A percentile compares a stretch with the other conserved stretches of the same genome.
phyloP scores from a whole-genome alignment of 64 coral and sea anemone species.

The Trachythela sp. region DNA sequence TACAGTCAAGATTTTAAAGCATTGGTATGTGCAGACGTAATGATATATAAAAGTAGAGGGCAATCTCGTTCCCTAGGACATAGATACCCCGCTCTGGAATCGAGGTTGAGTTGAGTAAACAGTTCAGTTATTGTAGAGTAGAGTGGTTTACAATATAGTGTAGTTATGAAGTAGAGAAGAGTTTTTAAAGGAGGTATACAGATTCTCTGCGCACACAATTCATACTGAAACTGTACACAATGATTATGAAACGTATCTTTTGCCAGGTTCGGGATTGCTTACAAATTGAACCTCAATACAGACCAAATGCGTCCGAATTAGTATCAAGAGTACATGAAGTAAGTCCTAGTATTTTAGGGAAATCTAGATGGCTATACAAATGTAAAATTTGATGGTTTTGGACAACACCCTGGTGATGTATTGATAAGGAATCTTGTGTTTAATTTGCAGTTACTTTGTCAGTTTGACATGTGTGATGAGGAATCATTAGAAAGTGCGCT shows the following conservation, averaged over 20 bases:
- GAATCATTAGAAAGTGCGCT: slow-evolving; percentile 3
- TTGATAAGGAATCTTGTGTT: neutral
- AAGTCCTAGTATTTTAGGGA: neutral
- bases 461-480: slow-evolving; percentile 5
- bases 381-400: neutral
- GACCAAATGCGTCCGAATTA: neutral
- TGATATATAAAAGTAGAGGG: neutral
- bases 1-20: slow-evolving; percentile 81
- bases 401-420: neutral
- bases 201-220: no score
- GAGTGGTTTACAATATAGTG: no score
- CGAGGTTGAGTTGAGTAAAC: no score
- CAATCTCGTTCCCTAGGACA: neutral
- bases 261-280: neutral
- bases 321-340: neutral
- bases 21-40: slow-evolving; percentile 52
- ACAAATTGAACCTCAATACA: neutral
- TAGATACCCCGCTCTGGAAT: no score
- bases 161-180: no score
- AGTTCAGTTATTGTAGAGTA: neutral
- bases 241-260: no score
- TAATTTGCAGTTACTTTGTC: slow-evolving; percentile 1
- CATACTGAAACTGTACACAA: no score
- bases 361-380: no score
- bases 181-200: no score